Evolutionary conservation across 2,113 vertebrate genomes (phyloP).

Genomic region (Crypturellus undulatus): DNA sequence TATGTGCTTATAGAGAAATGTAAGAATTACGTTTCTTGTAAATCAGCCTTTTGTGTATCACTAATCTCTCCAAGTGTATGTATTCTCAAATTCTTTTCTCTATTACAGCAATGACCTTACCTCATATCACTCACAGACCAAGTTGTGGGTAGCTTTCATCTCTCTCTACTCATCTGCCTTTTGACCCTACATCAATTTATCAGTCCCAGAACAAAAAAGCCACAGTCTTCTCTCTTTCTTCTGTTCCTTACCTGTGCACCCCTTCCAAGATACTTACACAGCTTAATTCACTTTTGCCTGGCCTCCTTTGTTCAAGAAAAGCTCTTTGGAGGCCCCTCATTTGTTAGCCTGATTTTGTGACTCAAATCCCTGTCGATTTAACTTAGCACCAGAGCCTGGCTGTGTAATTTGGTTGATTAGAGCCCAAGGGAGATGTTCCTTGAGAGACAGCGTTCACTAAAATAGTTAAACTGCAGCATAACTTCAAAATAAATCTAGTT

Average conservation of each 20-base stretch:
- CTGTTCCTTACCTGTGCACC: slow-evolving; percentile 39
- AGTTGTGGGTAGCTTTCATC: slow-evolving; percentile 35
- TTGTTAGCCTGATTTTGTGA: slow-evolving; percentile 47
- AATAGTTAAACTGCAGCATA: slow-evolving; percentile 66
- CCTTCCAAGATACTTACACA: slow-evolving; percentile 38
- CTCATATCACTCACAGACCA: background rate
- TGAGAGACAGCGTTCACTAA: slow-evolving; percentile 35
- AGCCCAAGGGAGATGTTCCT: slow-evolving; percentile 54
- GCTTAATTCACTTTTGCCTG: slow-evolving; percentile 19
- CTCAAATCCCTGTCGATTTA: slow-evolving; percentile 40
- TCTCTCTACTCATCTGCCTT: slow-evolving; percentile 24
- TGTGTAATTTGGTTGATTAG: slow-evolving; percentile 60
- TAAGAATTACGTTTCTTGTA: background rate
- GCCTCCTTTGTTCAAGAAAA: slow-evolving; percentile 32
- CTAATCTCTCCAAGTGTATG: background rate
- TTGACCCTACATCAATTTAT: slow-evolving; percentile 15
- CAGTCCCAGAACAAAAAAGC: slow-evolving; percentile 36
- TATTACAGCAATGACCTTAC: background rate
- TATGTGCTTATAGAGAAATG: background rate
- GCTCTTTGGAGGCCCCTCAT: slow-evolving; percentile 42
- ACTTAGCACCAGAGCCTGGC: background rate
- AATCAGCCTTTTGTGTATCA: background rate
- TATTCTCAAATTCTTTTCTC: background rate
- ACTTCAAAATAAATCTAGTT: slow-evolving; percentile 75
- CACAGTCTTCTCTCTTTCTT: background rate